Conservation (phyloP, 2,888 invertebrate genomes). For the Chrysolina oricalcia region DNA sequence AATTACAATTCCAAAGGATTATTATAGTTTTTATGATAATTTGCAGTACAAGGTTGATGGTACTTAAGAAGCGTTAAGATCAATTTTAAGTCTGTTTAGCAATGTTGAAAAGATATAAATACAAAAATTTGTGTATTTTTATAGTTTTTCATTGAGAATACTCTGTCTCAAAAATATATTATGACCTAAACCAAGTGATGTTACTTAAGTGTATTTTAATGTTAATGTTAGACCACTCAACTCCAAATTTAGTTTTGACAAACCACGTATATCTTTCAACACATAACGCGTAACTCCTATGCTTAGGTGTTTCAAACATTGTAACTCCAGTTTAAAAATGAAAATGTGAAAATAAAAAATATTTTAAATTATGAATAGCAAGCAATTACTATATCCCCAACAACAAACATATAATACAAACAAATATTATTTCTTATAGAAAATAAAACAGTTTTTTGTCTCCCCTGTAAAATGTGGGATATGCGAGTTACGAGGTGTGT, state of each 20-base stretch:
- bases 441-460: slow-evolving; percentile 24
- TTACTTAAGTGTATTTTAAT: not conserved
- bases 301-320: slow-evolving; percentile 17
- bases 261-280: slow-evolving; percentile 19
- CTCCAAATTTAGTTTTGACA: slow-evolving; percentile 22
- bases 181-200: slow-evolving; percentile 5
- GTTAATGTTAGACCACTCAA: slow-evolving; percentile 18
- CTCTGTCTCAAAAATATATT: not conserved
- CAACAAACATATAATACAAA: slow-evolving; percentile 7
- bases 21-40: slow-evolving; percentile 15
- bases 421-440: not conserved
- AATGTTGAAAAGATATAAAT: not conserved
- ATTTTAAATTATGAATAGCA: not conserved
- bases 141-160: slow-evolving; percentile 9
- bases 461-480: slow-evolving; percentile 25
- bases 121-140: slow-evolving; percentile 11
- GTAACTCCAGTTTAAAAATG: slow-evolving; percentile 24
- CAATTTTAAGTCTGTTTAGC: not conserved
- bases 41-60: not conserved
- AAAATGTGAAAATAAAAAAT: slow-evolving; percentile 16
- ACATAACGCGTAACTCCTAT: slow-evolving; percentile 23
- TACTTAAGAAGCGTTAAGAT: not conserved
- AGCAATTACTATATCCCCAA: not conserved
- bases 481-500: slow-evolving; percentile 24
- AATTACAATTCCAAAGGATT: slow-evolving; percentile 13